phyloP scores from a whole-genome alignment of 2,113 vertebrate genomes.

The Lepus timidus region DNA sequence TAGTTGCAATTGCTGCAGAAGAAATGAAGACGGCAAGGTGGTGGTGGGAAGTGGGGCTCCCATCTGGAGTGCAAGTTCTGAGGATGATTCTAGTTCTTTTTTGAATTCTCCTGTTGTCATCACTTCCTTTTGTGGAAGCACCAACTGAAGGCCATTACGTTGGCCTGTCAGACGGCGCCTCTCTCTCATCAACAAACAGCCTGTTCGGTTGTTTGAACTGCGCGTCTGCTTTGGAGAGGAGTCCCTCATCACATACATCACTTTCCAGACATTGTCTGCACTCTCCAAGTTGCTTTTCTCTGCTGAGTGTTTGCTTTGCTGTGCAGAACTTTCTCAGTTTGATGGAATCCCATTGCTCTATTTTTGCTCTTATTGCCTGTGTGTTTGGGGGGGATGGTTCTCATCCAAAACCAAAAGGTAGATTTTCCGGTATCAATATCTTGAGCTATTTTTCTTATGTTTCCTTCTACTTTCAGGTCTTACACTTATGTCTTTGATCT shows the following conservation, averaged over 20 bases:
- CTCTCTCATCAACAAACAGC: background rate
- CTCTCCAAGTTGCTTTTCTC: background rate
- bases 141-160: background rate
- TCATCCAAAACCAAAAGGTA: background rate
- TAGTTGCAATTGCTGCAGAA: conserved; percentile 5
- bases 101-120: background rate
- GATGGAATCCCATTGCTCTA: background rate
- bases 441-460: background rate
- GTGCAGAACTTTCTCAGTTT: background rate
- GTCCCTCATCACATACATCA: background rate
- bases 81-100: background rate
- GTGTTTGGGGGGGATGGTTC: background rate
- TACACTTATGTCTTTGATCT: background rate
- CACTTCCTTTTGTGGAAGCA: background rate
- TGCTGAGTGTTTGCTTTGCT: background rate
- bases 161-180: background rate
- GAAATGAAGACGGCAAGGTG: background rate
- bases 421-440: background rate
- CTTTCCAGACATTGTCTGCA: background rate
- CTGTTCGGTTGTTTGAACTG: background rate
- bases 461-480: background rate
- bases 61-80: too few relatives aligned
- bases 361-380: background rate
- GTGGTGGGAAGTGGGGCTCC: background rate
- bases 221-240: background rate